phyloP scores from a whole-genome alignment of 2,113 vertebrate genomes.

The Alexandromys fortis region DNA sequence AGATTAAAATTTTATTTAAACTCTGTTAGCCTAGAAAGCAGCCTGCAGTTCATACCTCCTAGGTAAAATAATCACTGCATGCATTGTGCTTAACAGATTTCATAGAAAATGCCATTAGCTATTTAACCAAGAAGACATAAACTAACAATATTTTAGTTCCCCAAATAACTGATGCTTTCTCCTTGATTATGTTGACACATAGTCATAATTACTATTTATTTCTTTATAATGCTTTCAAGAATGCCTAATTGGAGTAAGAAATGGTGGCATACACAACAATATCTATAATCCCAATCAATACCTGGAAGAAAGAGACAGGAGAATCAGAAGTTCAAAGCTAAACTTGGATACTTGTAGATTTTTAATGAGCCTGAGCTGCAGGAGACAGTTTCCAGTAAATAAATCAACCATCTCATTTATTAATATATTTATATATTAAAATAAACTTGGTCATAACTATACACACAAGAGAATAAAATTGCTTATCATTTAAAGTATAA shows the following conservation, averaged over 20 bases:
- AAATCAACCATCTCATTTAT: neutral
- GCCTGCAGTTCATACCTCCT: neutral
- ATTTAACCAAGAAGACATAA: neutral
- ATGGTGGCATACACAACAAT: neutral
- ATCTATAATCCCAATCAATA: neutral
- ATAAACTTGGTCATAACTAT: neutral
- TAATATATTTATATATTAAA: neutral
- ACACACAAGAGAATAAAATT: neutral
- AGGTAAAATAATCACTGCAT: neutral
- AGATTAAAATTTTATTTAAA: slow-evolving; percentile 34
- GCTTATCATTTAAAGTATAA: neutral
- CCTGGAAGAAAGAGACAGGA: neutral
- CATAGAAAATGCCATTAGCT: neutral
- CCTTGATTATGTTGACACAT: neutral
- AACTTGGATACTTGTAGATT: neutral
- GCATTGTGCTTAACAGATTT: neutral
- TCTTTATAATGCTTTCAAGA: neutral
- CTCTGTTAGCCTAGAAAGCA: neutral
- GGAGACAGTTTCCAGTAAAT: neutral
- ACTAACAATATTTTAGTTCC: neutral
- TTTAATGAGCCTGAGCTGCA: neutral
- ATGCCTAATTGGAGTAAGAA: neutral
- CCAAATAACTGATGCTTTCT: neutral
- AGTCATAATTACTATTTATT: neutral
- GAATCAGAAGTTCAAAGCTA: neutral